phyloP scores from a whole-genome alignment of 2,113 vertebrate species.

The mouse (Mus musculus) region GRCm39 chr13:31826501-31827000 shows the following conservation, averaged over 20 bases:
- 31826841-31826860: conserved; percentile 63
- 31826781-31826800: conserved; percentile 46
- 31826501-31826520: conserved; percentile 89
- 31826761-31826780: background rate
- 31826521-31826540: conserved; percentile 89
- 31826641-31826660: background rate
- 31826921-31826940: conserved; percentile 56
- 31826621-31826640: background rate
- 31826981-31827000: background rate
- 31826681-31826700: conserved; percentile 42
- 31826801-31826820: background rate
- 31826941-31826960: conserved; percentile 56
- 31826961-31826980: background rate
- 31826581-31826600: conserved; percentile 55
- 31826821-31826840: conserved; percentile 36
- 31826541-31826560: conserved; percentile 77
- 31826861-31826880: conserved; percentile 13
- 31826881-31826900: conserved; percentile 19
- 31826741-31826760: background rate
- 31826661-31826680: conserved; percentile 47
- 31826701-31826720: conserved; percentile 45
- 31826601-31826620: background rate
- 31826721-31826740: conserved; percentile 58
- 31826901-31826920: conserved; percentile 56
- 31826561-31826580: conserved; percentile 73